Percentiles rank a stretch among this genome's conserved stretches.
Conservation (phyloP, 2,113 vertebrate genomes). For the Antechinus flavipes region DNA sequence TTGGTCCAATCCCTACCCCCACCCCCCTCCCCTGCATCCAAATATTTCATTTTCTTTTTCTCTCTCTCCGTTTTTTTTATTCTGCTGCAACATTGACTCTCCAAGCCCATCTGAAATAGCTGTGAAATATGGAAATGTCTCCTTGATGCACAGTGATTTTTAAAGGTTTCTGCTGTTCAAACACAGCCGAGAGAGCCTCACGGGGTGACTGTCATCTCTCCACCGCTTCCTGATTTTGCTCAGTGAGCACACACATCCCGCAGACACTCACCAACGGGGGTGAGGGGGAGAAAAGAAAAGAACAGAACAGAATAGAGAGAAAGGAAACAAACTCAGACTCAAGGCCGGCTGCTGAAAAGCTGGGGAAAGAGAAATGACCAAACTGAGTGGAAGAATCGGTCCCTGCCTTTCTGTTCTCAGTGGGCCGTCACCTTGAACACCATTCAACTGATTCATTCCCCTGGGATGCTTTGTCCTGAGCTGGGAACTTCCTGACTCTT, state of each 20-base stretch:
- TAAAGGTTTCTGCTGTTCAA: slow-evolving; percentile 84
- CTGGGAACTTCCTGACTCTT: slow-evolving; percentile 32
- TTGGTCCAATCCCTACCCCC: neutral
- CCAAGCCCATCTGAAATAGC: slow-evolving; percentile 81
- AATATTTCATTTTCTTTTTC: slow-evolving; percentile 54
- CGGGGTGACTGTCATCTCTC: slow-evolving; percentile 78
- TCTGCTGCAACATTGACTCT: slow-evolving; percentile 83
- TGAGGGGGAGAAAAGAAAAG: neutral
- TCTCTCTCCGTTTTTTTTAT: slow-evolving; percentile 58
- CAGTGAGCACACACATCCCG: slow-evolving; percentile 81
- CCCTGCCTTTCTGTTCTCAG: slow-evolving; percentile 65
- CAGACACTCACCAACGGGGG: slow-evolving; percentile 76
- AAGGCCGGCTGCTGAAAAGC: slow-evolving; percentile 79
- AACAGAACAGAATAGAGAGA: neutral
- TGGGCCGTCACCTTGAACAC: slow-evolving; percentile 70
- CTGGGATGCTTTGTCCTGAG: slow-evolving; percentile 56
- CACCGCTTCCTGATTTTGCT: slow-evolving; percentile 77
- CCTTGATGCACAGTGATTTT: slow-evolving; percentile 82
- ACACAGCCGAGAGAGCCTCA: slow-evolving; percentile 82
- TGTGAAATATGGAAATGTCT: slow-evolving; percentile 84
- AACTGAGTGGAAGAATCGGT: slow-evolving; percentile 67
- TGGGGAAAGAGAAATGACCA: slow-evolving; percentile 71
- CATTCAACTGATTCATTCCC: slow-evolving; percentile 60
- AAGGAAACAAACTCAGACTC: slow-evolving; percentile 77
- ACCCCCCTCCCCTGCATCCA: neutral